These are phyloP conservation scores for Cheiracanthium punctorium DNA, from an alignment of 2,888 invertebrate genomes.

Conservation along the genomic window DNA sequence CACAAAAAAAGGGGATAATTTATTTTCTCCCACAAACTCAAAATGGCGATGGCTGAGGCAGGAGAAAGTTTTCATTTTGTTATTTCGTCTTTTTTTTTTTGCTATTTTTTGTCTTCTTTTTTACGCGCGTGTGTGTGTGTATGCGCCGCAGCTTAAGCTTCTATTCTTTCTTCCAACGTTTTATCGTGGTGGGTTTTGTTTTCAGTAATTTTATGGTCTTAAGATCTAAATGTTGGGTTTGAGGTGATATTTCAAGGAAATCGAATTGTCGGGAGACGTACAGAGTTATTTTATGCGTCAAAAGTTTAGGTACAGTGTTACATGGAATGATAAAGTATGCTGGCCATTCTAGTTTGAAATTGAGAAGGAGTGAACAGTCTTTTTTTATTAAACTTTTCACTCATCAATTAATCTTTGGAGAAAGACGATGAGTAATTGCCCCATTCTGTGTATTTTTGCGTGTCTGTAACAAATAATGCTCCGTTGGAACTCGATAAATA, in stretches of 20 bases:
- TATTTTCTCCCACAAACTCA: constrained; percentile 32
- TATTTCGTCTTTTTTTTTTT: background rate
- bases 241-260: background rate
- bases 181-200: constrained; percentile 9
- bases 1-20: constrained; percentile 31
- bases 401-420: too few relatives aligned
- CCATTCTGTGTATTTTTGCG: too few relatives aligned
- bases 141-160: background rate
- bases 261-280: background rate
- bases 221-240: constrained; percentile 2
- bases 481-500: too few relatives aligned
- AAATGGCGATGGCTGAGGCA: constrained; percentile 13
- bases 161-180: background rate
- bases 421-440: too few relatives aligned
- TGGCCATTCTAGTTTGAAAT: too few relatives aligned
- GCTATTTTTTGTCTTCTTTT: too few relatives aligned
- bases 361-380: too few relatives aligned
- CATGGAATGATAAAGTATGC: background rate
- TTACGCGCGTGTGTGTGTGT: too few relatives aligned
- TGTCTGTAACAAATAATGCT: too few relatives aligned
- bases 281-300: background rate
- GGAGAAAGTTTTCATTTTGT: background rate
- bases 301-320: background rate
- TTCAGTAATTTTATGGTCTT: constrained; percentile 16
- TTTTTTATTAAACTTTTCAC: too few relatives aligned